phyloP scores from a whole-genome alignment of 2,113 vertebrate species.

The Myotis davidii region DNA sequence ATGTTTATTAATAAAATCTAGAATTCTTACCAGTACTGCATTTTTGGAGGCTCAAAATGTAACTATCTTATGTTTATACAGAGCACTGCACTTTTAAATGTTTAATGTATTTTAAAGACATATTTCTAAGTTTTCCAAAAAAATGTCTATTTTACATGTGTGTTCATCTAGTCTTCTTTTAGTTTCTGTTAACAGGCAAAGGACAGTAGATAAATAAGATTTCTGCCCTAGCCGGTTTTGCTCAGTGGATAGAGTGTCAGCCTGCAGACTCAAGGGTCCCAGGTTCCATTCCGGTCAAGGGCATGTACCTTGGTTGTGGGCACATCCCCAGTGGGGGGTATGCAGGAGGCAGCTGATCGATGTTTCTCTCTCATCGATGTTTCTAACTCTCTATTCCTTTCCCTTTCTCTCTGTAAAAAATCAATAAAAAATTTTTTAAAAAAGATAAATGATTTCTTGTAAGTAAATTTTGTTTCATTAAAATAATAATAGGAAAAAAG shows the following conservation, averaged over 20 bases:
- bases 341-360: too few species aligned
- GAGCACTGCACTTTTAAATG: not conserved
- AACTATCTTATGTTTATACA: not conserved
- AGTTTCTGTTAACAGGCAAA: not conserved
- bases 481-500: slow-evolving; percentile 2
- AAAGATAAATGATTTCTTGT: not conserved
- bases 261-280: too few species aligned
- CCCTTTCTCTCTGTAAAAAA: too few species aligned
- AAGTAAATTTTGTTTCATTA: slow-evolving; percentile 40
- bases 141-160: not conserved
- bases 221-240: not conserved
- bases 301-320: too few species aligned
- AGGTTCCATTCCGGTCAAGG: too few species aligned
- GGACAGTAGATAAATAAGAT: not conserved
- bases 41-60: not conserved
- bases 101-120: not conserved
- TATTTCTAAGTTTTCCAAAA: not conserved
- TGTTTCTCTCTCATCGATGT: too few species aligned
- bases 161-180: slow-evolving; percentile 7
- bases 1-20: not conserved
- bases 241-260: too few species aligned
- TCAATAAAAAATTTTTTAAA: too few species aligned
- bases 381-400: too few species aligned
- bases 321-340: too few species aligned
- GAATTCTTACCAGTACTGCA: not conserved